Evolutionary conservation across 2,113 vertebrate species (phyloP).

Genomic region (Microtus oregoni): DNA sequence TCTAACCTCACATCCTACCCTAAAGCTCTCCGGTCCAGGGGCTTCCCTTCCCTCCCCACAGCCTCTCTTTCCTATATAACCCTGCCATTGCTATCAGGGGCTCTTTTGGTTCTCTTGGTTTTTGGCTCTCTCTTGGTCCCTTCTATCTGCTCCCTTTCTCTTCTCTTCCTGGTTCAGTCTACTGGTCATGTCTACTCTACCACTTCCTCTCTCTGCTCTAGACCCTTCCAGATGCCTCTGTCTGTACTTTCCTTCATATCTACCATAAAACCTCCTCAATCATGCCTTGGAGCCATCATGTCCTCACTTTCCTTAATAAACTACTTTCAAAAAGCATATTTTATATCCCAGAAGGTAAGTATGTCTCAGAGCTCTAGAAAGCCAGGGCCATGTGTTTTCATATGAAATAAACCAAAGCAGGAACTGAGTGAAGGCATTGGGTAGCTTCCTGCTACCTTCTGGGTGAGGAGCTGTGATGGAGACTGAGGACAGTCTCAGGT

Average conservation of each 20-base stretch:
- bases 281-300: not conserved
- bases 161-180: not conserved
- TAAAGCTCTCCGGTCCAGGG: not conserved
- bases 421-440: not conserved
- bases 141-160: not conserved
- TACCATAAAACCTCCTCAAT: not conserved
- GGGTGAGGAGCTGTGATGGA: not conserved
- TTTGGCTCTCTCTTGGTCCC: not conserved
- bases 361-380: slow-evolving; percentile 9
- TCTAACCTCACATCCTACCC: not conserved
- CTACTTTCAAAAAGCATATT: not conserved
- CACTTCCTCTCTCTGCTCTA: not conserved
- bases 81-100: not conserved
- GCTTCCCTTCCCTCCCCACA: not conserved
- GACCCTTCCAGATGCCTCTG: not conserved
- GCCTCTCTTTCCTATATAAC: not conserved
- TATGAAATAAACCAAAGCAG: not conserved
- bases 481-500: not conserved
- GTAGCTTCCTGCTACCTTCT: not conserved
- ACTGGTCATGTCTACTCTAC: not conserved
- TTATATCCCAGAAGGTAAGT: not conserved
- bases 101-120: not conserved
- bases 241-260: not conserved
- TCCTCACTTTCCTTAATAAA: not conserved
- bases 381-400: not conserved